A percentile compares a stretch with the other conserved stretches of the same genome.
Conservation (phyloP, 2,797 vertebrate genomes). For the Acomys russatus region DNA sequence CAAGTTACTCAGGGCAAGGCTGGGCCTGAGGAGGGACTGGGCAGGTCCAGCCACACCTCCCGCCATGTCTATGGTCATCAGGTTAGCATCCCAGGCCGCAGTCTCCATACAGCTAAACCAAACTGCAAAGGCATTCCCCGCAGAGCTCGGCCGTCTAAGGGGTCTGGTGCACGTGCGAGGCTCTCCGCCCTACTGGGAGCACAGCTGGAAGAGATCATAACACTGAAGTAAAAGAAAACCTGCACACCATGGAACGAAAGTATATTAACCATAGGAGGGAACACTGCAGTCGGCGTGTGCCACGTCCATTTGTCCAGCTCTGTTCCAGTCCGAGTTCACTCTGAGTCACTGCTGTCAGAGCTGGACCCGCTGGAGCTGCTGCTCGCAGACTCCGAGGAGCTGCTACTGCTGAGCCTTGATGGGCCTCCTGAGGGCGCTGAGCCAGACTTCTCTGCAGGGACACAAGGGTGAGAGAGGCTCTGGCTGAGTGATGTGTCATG, state of each 20-base stretch:
- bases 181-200: constrained; percentile 85
- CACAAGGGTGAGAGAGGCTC: neutral
- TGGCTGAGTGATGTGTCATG: too few species aligned
- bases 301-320: constrained; percentile 48
- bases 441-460: constrained; percentile 91
- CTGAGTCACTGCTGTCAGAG: constrained; percentile 95
- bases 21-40: constrained; percentile 19
- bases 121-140: constrained; percentile 83
- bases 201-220: constrained; percentile 81
- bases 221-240: constrained; percentile 85
- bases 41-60: constrained; percentile 69
- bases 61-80: constrained; percentile 68
- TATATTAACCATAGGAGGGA: constrained; percentile 76
- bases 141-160: constrained; percentile 79
- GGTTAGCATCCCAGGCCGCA: constrained; percentile 70
- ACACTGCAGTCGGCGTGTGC: constrained; percentile 65
- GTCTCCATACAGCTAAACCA: constrained; percentile 53
- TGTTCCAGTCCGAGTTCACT: constrained; percentile 88
- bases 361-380: constrained; percentile 94
- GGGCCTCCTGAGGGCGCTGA: constrained; percentile 92
- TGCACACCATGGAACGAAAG: constrained; percentile 84
- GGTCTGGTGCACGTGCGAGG: constrained; percentile 83
- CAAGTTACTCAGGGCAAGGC: constrained; percentile 47
- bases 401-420: constrained; percentile 94
- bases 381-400: constrained; percentile 93